Evolutionary conservation across 2,888 invertebrate genomes (phyloP).

Genomic region (Limnephilus auricula): DNA sequence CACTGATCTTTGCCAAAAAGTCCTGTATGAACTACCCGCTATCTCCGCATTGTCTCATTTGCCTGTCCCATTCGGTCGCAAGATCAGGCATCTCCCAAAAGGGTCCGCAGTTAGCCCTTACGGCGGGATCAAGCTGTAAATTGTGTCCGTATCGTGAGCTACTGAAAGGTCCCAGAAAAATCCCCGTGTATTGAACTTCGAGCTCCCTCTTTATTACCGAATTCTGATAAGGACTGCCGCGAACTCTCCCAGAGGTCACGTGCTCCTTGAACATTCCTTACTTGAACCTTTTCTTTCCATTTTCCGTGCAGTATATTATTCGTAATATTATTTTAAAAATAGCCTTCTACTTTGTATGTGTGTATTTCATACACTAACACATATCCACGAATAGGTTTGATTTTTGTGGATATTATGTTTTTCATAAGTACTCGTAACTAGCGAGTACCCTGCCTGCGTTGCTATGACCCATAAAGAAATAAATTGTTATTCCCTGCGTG

Average conservation of each 20-base stretch:
- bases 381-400: neutral
- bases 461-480: too few species aligned
- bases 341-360: neutral
- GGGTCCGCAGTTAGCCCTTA: constrained; percentile 38
- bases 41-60: constrained; percentile 40
- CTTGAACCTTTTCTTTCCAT: neutral
- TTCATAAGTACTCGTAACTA: too few species aligned
- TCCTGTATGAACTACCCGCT: constrained; percentile 20
- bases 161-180: constrained; percentile 57
- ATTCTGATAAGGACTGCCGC: constrained; percentile 58
- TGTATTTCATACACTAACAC: too few species aligned
- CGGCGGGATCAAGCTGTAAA: constrained; percentile 58
- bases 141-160: constrained; percentile 55
- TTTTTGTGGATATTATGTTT: neutral
- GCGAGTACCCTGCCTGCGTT: too few species aligned
- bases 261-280: neutral
- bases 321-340: neutral
- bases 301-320: neutral
- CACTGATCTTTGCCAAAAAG: neutral
- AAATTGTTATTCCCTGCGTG: too few species aligned
- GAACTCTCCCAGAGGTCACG: constrained; percentile 9
- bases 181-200: constrained; percentile 58
- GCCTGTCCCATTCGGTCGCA: constrained; percentile 30
- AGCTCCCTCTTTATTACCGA: constrained; percentile 62
- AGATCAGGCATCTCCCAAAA: constrained; percentile 30